Conservation (phyloP, 2,113 vertebrate species). For the Pteruthius melanotis region DNA sequence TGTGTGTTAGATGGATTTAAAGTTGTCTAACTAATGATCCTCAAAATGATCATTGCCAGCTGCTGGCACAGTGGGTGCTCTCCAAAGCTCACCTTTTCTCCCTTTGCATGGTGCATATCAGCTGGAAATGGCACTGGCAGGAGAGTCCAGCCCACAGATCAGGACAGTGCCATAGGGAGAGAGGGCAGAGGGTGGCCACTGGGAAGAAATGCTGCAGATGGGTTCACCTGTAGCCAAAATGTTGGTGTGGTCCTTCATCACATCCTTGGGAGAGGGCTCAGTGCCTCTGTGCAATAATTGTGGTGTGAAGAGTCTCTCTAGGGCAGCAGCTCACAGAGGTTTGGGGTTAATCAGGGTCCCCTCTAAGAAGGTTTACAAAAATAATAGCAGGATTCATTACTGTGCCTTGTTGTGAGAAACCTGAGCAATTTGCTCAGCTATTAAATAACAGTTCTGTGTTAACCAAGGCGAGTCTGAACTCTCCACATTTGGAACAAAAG, state of each 20-base stretch:
- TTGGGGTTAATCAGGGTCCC: not conserved
- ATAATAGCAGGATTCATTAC: not conserved
- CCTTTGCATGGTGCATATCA: not conserved
- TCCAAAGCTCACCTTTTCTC: not conserved
- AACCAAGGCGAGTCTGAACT: not conserved
- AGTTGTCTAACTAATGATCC: not conserved
- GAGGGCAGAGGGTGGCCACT: not conserved
- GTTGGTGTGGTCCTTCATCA: not conserved
- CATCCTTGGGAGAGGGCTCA: not conserved
- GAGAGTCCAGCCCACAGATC: not conserved
- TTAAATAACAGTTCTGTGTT: not conserved
- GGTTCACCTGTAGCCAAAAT: accelerated
- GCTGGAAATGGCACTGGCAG: not conserved
- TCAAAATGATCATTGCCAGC: not conserved
- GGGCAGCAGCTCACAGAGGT: not conserved
- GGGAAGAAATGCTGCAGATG: not conserved
- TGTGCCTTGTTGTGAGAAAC: not conserved
- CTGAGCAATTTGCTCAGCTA: not conserved
- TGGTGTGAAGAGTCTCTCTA: not conserved
- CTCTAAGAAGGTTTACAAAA: not conserved
- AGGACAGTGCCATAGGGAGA: not conserved
- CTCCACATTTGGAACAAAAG: not conserved
- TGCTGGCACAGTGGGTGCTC: not conserved
- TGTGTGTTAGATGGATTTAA: not conserved
- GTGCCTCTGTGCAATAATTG: not conserved